Evolutionary conservation across 2,888 invertebrate genomes (phyloP), one percentile per base, ranked within the genome.

Genomic region (Lordiphosa andalusiaca): DNA sequence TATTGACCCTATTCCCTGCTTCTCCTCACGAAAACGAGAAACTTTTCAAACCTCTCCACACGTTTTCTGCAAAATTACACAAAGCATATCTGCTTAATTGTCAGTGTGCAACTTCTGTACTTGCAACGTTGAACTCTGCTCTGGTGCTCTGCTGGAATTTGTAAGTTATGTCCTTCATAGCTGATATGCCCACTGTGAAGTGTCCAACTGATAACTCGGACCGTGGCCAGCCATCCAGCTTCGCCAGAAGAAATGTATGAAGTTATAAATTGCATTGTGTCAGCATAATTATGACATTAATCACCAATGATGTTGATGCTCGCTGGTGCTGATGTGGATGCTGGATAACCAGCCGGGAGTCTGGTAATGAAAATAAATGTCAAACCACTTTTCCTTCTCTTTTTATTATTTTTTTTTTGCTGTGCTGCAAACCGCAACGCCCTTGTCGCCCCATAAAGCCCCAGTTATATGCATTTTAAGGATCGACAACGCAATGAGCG

Each of bases 241-340:
- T 3, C 30, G 30, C 30, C 30, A 30, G 30, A 47, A 48, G 53
- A 41, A 58, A 58, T 51, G 58, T 59, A 53, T 59, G 53, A 59
- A 59, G 53, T 59, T 59, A 59, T 59, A 59, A 59, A 59, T 59
- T 59, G 53, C 59, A 59, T 59, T 59, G 53, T 59, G 59, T 59
- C 59, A 59, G 53, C 59, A 59, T 59, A 59, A 59, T 59, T 59
- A 59, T 59, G 59, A 59, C 59, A 59, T 59, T 59, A 59, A 59
- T 59, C 59, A 59, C 59, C 53, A 54, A 46, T 50, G 49, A 50
- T 59, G 58, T 49, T 52, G 55, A 42, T 53, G 53, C 35, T 47
- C 46, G 46, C 36, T 36, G 46, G 33, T 40, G 50, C 40, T 41
- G 51, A 35, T 52, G 51, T 21, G 35, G 36, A 52, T 35, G 46